Evolutionary conservation across 2,797 vertebrate species (phyloP).

Genomic region (Champsocephalus esox): DNA sequence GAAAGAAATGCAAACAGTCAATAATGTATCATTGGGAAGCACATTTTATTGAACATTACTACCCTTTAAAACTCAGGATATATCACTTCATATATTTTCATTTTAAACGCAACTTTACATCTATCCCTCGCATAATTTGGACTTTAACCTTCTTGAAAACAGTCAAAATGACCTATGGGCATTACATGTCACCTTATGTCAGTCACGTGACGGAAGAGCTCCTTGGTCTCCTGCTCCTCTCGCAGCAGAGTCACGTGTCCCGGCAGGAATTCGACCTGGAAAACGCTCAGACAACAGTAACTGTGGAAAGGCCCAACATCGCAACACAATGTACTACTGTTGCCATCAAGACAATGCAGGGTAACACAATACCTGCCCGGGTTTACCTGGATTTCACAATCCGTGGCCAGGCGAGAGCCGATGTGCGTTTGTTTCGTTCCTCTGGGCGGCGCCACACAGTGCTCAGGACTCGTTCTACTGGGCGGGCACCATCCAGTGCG

Average conservation of each 20-base stretch:
- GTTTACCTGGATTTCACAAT: constrained; percentile 83
- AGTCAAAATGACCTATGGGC: background rate
- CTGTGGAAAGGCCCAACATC: constrained; percentile 54
- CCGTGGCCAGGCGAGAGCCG: constrained; percentile 54
- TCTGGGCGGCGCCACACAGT: constrained; percentile 56
- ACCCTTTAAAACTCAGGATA: no score
- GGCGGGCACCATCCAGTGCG: constrained; percentile 76
- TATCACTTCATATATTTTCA: no score
- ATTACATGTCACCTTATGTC: constrained; percentile 64
- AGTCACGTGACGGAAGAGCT: constrained; percentile 45
- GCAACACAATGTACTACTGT: constrained; percentile 49
- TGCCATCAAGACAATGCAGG: constrained; percentile 53
- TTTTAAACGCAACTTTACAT: no score
- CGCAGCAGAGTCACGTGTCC: constrained; percentile 54
- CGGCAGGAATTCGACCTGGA: constrained; percentile 70
- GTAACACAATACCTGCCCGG: constrained; percentile 71
- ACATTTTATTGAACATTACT: no score
- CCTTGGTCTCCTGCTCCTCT: constrained; percentile 39
- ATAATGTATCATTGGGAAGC: no score
- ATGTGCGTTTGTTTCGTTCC: constrained; percentile 65
- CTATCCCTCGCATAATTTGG: no score
- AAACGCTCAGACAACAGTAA: constrained; percentile 82
- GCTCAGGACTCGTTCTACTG: constrained; percentile 70
- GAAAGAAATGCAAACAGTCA: no score
- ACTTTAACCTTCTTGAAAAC: background rate